A percentile compares a stretch with the other conserved stretches of the same genome.
Conservation (phyloP, 2,888 invertebrate genomes). For the Andrena trimmerana region DNA sequence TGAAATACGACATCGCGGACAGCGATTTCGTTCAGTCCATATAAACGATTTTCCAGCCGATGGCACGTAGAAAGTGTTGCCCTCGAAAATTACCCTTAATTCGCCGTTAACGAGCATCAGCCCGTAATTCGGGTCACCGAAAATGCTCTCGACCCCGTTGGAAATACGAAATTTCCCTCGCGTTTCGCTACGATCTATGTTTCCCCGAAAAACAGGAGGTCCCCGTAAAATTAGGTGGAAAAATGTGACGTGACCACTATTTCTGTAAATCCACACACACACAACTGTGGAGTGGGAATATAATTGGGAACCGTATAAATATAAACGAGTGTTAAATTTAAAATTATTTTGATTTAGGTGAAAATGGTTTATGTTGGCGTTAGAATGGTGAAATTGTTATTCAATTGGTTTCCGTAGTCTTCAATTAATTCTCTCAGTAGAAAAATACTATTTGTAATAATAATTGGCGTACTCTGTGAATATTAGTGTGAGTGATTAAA, state of each 20-base stretch:
- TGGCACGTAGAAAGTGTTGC: constrained; percentile 9
- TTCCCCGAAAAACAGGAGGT: not conserved
- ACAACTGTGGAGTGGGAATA: not conserved
- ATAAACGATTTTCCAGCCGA: constrained; percentile 29
- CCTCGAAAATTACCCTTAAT: constrained; percentile 62
- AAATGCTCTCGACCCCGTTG: constrained; percentile 19
- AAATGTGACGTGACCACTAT: not conserved
- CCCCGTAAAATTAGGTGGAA: constrained; percentile 25
- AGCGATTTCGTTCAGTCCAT: not conserved
- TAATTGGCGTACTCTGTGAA: too few relatives aligned
- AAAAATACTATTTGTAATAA: too few relatives aligned
- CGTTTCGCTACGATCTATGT: not conserved
- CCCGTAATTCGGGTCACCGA: constrained; percentile 59
- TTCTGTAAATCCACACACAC: not conserved
- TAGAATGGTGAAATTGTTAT: too few relatives aligned
- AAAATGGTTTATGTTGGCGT: too few relatives aligned
- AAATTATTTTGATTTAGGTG: too few relatives aligned
- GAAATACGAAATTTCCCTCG: constrained; percentile 28
- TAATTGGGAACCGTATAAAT: constrained; percentile 19
- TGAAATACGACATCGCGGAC: not conserved
- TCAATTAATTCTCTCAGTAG: too few relatives aligned
- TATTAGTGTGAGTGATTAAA: too few relatives aligned
- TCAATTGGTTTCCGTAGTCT: too few relatives aligned
- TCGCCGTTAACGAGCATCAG: constrained; percentile 61
- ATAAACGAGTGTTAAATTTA: not conserved